Percentiles rank a stretch among this genome's conserved stretches.
phyloP scores from a whole-genome alignment of 2,113 vertebrate genomes.

The Beaufortia kweichowensis region DNA sequence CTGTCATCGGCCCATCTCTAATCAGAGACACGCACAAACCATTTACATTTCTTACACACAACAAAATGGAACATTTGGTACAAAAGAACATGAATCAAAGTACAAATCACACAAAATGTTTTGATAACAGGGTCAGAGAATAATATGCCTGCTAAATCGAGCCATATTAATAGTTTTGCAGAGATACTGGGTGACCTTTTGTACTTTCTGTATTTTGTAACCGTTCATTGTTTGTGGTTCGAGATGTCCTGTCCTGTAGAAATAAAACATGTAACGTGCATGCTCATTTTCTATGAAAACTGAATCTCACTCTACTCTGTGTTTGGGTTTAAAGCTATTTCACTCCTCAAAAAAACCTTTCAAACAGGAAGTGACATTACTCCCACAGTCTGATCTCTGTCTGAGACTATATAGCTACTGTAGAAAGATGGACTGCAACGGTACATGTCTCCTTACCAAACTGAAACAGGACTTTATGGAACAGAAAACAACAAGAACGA shows the following conservation, averaged over 20 bases:
- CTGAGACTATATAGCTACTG: not conserved
- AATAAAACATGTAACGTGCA: too few species aligned
- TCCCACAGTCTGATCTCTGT: not conserved
- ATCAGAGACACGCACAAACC: not conserved
- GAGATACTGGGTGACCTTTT: too few species aligned
- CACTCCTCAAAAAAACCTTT: constrained; percentile 21
- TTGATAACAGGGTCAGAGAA: not conserved
- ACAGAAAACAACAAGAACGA: too few species aligned
- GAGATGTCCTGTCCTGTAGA: too few species aligned
- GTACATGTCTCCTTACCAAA: not conserved
- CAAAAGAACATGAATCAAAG: not conserved
- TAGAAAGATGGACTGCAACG: not conserved
- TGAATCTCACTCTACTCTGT: not conserved
- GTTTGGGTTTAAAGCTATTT: not conserved
- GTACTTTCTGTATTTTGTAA: too few species aligned
- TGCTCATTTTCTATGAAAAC: too few species aligned
- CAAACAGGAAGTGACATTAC: constrained; percentile 23
- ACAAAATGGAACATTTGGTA: not conserved
- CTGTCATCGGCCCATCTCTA: not conserved
- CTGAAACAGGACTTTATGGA: too few species aligned
- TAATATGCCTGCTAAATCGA: not conserved
- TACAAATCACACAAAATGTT: not conserved
- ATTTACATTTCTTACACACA: constrained; percentile 1
- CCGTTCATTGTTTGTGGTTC: too few species aligned
- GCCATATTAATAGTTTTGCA: constrained; percentile 3